These are phyloP conservation scores for Geophilus truncorum DNA, from an alignment of 2,888 invertebrate genomes.

Conservation along the genomic window DNA sequence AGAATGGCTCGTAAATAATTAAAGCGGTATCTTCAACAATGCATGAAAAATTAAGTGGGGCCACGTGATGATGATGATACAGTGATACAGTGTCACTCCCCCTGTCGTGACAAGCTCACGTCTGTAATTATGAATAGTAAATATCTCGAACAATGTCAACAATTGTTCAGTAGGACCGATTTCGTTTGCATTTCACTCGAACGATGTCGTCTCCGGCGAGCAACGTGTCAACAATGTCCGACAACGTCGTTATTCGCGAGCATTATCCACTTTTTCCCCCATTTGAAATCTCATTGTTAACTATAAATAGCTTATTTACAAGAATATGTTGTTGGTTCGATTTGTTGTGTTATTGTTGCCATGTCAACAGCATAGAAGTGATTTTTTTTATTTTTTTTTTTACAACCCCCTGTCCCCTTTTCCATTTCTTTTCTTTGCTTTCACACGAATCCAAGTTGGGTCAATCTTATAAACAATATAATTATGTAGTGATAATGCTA, in stretches of 20 bases:
- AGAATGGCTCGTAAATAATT: conserved; percentile 5
- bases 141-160: conserved; percentile 1
- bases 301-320: neutral
- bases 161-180: neutral
- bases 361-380: neutral
- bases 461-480: conserved; percentile 16
- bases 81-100: conserved; percentile 10
- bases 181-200: too few species aligned
- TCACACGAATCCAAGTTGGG: neutral
- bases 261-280: neutral
- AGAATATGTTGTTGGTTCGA: neutral
- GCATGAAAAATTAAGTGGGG: conserved; percentile 22
- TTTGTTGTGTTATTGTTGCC: conserved; percentile 3
- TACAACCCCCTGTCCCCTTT: too few species aligned
- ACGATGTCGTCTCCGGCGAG: too few species aligned
- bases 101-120: conserved; percentile 14
- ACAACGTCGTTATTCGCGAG: neutral
- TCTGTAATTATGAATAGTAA: conserved; percentile 20
- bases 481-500: conserved; percentile 16
- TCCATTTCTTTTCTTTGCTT: neutral
- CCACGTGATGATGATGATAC: conserved; percentile 12
- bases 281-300: neutral
- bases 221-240: neutral
- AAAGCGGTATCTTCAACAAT: conserved; percentile 21
- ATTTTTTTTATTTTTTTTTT: too few species aligned